A percentile compares a stretch with the other conserved stretches of the same genome.
phyloP scores from a whole-genome alignment of 2,113 vertebrate species.

The Nesospiza acunhae region DNA sequence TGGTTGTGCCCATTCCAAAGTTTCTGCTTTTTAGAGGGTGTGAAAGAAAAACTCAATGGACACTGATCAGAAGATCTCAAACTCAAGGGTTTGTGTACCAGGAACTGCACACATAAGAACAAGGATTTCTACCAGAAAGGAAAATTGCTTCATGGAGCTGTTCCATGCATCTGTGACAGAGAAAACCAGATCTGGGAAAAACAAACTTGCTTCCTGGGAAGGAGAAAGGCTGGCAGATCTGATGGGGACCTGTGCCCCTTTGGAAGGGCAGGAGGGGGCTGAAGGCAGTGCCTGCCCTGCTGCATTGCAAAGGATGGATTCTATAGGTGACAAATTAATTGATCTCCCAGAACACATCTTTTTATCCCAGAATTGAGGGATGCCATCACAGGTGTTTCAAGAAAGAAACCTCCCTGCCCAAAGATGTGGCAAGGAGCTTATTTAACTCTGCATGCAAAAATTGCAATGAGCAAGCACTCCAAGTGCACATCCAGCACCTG shows the following conservation, averaged over 20 bases:
- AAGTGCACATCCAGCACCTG: not conserved
- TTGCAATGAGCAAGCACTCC: not conserved
- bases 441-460: not conserved
- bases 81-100: not conserved
- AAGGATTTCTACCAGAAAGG: not conserved
- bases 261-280: not conserved
- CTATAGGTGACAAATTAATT: not conserved
- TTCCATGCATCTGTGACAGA: not conserved
- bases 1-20: not conserved
- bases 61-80: not conserved
- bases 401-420: not conserved
- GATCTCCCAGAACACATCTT: not conserved
- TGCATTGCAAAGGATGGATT: not conserved
- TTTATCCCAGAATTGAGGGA: not conserved
- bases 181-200: not conserved
- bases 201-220: not conserved
- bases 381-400: rapidly evolving
- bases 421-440: not conserved
- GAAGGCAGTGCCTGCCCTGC: not conserved
- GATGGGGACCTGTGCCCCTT: not conserved
- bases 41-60: not conserved
- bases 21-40: not conserved
- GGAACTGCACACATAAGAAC: not conserved
- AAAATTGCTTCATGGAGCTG: not conserved
- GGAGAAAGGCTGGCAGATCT: not conserved